Evolutionary conservation across 2,888 invertebrate genomes (phyloP).

Genomic region (Erynnis tages): DNA sequence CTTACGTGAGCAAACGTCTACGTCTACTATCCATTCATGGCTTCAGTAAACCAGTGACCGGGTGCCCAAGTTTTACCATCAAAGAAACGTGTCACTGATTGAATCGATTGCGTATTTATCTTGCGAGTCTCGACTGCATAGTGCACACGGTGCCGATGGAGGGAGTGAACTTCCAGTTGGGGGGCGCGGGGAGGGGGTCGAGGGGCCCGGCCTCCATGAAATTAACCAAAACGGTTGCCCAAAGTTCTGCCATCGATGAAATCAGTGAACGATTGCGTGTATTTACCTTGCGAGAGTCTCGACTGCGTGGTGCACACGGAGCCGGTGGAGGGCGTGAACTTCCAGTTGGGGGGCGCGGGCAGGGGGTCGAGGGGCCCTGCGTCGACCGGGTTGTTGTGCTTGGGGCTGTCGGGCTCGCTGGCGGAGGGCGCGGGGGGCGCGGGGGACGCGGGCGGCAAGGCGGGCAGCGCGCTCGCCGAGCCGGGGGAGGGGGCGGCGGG

Average conservation of each 20-base stretch:
- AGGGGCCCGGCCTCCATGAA: constrained; percentile 57
- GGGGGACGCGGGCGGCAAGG: constrained; percentile 37
- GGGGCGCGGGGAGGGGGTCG: constrained; percentile 53
- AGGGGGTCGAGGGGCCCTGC: constrained; percentile 53
- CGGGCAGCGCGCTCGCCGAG: constrained; percentile 22
- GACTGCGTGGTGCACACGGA: constrained; percentile 27
- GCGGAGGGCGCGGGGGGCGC: constrained; percentile 38
- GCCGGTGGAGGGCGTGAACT: constrained; percentile 50
- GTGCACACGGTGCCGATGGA: constrained; percentile 39
- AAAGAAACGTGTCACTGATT: too few relatives aligned
- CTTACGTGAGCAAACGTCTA: too few relatives aligned
- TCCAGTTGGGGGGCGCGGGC: constrained; percentile 58
- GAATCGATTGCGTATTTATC: too few relatives aligned
- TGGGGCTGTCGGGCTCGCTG: constrained; percentile 50
- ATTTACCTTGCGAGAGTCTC: too few relatives aligned
- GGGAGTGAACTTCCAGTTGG: constrained; percentile 59
- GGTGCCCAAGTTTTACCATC: too few relatives aligned
- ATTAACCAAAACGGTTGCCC: too few relatives aligned
- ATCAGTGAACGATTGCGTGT: too few relatives aligned
- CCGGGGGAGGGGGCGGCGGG: not conserved
- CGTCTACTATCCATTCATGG: too few relatives aligned
- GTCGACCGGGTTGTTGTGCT: constrained; percentile 70
- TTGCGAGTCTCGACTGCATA: not conserved
- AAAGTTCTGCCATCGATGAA: too few relatives aligned
- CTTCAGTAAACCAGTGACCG: too few relatives aligned